Conservation (phyloP, 1,140 invertebrate genomes). For the Parasteatoda tepidariorum region DNA sequence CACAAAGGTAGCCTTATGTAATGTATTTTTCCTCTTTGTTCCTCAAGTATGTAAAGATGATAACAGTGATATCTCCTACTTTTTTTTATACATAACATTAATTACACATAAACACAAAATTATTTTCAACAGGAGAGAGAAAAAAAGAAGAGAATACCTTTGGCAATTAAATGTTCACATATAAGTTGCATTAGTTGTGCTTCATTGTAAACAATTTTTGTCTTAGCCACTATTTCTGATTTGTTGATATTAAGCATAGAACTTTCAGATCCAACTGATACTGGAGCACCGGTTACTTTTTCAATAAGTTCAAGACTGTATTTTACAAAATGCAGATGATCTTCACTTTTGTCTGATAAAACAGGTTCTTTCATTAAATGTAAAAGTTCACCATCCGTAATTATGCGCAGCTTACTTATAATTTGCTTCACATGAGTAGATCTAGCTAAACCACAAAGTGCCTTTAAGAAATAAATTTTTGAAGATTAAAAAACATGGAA, state of each 20-base stretch:
- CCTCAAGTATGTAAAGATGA: too few relatives aligned
- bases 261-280: conserved; percentile 79
- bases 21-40: too few relatives aligned
- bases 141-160: conserved; percentile 75
- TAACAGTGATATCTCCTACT: too few relatives aligned
- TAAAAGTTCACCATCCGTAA: conserved; percentile 87
- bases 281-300: conserved; percentile 88
- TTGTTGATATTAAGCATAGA: conserved; percentile 86
- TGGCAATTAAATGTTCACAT: conserved; percentile 83
- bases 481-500: not conserved
- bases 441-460: conserved; percentile 89
- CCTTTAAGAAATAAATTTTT: conserved; percentile 67
- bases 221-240: conserved; percentile 95
- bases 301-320: conserved; percentile 92
- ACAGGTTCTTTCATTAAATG: conserved; percentile 92
- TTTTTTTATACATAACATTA: too few relatives aligned
- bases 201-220: conserved; percentile 92
- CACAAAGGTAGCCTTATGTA: too few relatives aligned
- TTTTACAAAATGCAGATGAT: conserved; percentile 96
- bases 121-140: too few relatives aligned
- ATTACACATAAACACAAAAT: too few relatives aligned
- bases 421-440: conserved; percentile 94
- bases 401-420: conserved; percentile 93
- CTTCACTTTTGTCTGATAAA: conserved; percentile 92
- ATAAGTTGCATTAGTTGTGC: conserved; percentile 92